phyloP scores from a whole-genome alignment of 2,888 invertebrate genomes.

The Ethmia dodecea region DNA sequence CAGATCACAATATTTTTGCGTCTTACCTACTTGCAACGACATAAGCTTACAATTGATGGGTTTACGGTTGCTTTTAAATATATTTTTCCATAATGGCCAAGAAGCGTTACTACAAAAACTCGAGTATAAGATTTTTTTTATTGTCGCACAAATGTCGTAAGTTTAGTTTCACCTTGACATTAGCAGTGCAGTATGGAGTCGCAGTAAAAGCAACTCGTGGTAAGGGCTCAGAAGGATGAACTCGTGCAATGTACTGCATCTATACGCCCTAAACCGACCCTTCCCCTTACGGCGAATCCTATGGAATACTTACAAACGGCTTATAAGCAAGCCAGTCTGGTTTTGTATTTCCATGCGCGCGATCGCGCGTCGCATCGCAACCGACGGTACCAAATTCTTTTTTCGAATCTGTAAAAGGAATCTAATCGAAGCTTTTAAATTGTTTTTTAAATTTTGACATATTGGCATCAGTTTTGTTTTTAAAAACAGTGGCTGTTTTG shows the following conservation, averaged over 20 bases:
- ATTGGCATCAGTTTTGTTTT: constrained; percentile 37
- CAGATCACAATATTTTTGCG: constrained; percentile 49
- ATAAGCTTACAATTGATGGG: constrained; percentile 54
- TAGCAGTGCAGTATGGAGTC: constrained; percentile 34
- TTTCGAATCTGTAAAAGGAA: constrained; percentile 52
- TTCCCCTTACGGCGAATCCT: constrained; percentile 73
- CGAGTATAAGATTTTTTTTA: too few species aligned
- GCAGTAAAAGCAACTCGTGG: constrained; percentile 33
- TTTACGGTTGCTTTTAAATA: constrained; percentile 20
- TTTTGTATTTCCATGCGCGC: constrained; percentile 69
- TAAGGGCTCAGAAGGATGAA: constrained; percentile 64
- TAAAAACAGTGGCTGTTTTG: constrained; percentile 24
- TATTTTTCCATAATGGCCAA: constrained; percentile 30
- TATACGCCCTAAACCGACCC: constrained; percentile 72
- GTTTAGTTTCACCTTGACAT: constrained; percentile 29
- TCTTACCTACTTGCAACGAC: constrained; percentile 41
- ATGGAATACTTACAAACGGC: constrained; percentile 73
- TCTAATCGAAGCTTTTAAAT: constrained; percentile 22
- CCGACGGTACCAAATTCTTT: constrained; percentile 41
- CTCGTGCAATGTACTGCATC: constrained; percentile 67
- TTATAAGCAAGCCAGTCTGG: constrained; percentile 70
- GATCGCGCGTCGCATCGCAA: constrained; percentile 53
- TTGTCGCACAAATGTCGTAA: not conserved
- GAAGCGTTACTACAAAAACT: too few species aligned
- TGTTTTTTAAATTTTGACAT: constrained; percentile 24